Conservation (phyloP, 2,888 invertebrate species). For the Xanthorhoe spadicearia region DNA sequence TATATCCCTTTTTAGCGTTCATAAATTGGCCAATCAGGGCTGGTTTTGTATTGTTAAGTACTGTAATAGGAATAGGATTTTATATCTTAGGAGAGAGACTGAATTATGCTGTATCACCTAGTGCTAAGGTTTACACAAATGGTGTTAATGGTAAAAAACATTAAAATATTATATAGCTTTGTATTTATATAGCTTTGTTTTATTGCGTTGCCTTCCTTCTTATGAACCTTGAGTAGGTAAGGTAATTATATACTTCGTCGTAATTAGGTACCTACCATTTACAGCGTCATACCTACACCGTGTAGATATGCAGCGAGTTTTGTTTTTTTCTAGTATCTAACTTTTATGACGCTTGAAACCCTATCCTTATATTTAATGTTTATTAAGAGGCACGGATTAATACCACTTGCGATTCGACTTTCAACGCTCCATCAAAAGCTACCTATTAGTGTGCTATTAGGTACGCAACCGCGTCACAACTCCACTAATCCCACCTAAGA, state of each 20-base stretch:
- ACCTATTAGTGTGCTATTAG: too few species aligned
- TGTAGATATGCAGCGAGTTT: too few species aligned
- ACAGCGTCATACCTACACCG: too few species aligned
- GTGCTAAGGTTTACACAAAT: conserved; percentile 46
- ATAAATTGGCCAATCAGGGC: conserved; percentile 88
- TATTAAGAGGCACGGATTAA: too few species aligned
- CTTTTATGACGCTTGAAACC: too few species aligned
- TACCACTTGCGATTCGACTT: too few species aligned
- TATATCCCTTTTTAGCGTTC: conserved; percentile 93
- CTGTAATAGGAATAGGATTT: conserved; percentile 82
- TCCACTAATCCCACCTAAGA: too few species aligned
- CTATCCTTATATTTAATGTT: too few species aligned
- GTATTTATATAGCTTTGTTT: conserved; percentile 17
- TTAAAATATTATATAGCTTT: conserved; percentile 29
- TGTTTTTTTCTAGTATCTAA: too few species aligned
- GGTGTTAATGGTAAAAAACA: conserved; percentile 47
- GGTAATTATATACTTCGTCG: background rate
- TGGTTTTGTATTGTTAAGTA: conserved; percentile 87
- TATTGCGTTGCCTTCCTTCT: conserved; percentile 8
- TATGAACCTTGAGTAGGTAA: background rate
- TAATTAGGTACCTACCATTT: background rate
- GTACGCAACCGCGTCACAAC: too few species aligned
- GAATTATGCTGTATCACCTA: conserved; percentile 87
- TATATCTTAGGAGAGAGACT: conserved; percentile 90
- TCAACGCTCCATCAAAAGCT: too few species aligned